phyloP scores from a whole-genome alignment of 2,797 vertebrate species.

The Mus minutoides region DNA sequence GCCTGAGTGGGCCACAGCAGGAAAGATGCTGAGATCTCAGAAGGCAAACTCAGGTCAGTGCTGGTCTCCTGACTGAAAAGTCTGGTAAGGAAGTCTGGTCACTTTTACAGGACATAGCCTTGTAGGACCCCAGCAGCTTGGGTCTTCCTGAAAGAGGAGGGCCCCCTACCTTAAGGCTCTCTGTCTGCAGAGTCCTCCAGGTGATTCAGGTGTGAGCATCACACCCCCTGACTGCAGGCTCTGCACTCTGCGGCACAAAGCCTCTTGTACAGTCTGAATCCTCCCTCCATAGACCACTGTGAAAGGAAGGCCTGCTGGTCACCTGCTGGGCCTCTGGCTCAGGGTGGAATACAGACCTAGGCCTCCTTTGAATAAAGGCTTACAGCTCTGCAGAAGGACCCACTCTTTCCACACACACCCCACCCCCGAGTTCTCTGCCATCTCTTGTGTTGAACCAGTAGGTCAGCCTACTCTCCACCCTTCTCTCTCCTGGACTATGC shows the following conservation, averaged over 20 bases:
- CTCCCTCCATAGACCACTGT: neutral
- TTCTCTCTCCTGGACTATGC: neutral
- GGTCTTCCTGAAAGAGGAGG: neutral
- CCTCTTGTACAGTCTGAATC: neutral
- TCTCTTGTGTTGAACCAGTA: neutral
- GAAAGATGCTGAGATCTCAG: neutral
- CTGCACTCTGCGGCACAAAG: neutral
- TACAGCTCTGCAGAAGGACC: neutral
- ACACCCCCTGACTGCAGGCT: fast-evolving
- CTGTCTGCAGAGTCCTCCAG: neutral
- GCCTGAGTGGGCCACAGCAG: neutral
- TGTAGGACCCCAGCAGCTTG: neutral
- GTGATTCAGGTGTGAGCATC: neutral
- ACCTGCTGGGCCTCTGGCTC: neutral
- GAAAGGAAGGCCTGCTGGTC: neutral
- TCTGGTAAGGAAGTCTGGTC: neutral
- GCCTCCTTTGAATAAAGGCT: no score
- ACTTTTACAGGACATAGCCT: neutral
- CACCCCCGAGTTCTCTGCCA: neutral
- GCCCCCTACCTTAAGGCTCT: neutral
- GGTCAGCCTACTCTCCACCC: neutral
- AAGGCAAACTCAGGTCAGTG: neutral
- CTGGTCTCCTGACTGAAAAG: neutral
- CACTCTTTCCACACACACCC: fast-evolving
- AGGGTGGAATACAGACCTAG: neutral